Conservation (phyloP, 2,888 invertebrate species). For the Bedellia somnulentella region DNA sequence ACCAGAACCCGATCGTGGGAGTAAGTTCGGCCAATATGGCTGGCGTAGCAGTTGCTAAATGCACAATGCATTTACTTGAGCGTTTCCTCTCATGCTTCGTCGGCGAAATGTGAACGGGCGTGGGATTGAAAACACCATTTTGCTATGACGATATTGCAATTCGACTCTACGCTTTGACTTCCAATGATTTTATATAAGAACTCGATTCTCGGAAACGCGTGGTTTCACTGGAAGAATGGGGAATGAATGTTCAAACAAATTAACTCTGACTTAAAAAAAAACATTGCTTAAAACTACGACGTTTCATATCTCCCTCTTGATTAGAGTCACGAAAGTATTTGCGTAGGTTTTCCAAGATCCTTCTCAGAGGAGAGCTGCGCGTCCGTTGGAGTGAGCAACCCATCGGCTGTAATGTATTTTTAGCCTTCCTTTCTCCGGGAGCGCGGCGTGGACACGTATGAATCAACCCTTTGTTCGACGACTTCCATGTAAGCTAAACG, state of each 20-base stretch:
- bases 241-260: too few species aligned
- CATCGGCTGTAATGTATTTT: slow-evolving; percentile 38
- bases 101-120: slow-evolving; percentile 29
- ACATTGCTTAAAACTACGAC: too few species aligned
- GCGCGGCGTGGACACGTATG: background rate
- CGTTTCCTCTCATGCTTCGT: slow-evolving; percentile 35
- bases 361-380: background rate
- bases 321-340: too few species aligned
- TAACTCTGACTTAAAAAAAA: too few species aligned
- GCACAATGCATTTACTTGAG: too few species aligned
- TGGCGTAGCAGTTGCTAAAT: slow-evolving; percentile 8
- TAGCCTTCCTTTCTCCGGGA: slow-evolving; percentile 16
- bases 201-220: too few species aligned
- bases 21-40: too few species aligned
- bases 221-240: too few species aligned
- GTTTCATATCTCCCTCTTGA: too few species aligned
- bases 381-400: background rate
- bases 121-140: slow-evolving; percentile 19
- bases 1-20: slow-evolving; percentile 2
- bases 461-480: too few species aligned
- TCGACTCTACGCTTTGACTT: too few species aligned
- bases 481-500: too few species aligned
- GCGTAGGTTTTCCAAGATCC: background rate
- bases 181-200: background rate
- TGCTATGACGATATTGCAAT: slow-evolving; percentile 14